Evolutionary conservation across 2,113 vertebrate species (phyloP).

Genomic region (Mesitornis unicolor): DNA sequence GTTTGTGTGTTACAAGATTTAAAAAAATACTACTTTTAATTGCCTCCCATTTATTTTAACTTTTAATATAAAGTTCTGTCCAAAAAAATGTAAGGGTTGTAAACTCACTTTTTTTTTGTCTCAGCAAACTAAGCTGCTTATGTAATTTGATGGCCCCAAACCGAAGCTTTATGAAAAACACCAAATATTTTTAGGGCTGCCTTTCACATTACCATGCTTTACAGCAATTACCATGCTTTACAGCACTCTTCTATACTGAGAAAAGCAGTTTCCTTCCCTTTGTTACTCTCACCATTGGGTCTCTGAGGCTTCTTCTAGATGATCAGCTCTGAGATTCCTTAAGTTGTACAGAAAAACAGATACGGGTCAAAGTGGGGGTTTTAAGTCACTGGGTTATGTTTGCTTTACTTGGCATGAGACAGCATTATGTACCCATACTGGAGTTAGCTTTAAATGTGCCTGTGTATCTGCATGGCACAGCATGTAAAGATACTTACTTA

Average conservation of each 20-base stretch:
- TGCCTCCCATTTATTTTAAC: background rate
- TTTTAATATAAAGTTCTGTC: background rate
- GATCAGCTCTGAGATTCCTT: background rate
- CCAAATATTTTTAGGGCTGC: background rate
- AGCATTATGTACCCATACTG: background rate
- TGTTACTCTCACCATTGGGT: background rate
- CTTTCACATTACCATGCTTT: background rate
- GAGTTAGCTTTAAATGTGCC: background rate
- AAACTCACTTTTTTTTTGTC: background rate
- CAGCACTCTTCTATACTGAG: background rate
- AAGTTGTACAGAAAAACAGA: background rate
- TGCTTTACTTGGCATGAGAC: background rate
- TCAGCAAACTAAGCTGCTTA: background rate
- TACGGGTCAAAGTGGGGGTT: background rate
- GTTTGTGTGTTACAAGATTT: background rate
- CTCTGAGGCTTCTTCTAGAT: background rate
- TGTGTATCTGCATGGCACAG: background rate
- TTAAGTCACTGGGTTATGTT: background rate
- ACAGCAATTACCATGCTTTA: background rate
- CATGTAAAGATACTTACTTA: background rate
- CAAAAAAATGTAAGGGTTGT: background rate
- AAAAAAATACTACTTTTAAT: background rate
- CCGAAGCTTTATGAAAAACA: background rate
- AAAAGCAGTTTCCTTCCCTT: background rate
- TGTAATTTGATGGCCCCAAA: background rate